Conservation (phyloP, 2,888 invertebrate species). For the Drosophila nigricruria region DNA sequence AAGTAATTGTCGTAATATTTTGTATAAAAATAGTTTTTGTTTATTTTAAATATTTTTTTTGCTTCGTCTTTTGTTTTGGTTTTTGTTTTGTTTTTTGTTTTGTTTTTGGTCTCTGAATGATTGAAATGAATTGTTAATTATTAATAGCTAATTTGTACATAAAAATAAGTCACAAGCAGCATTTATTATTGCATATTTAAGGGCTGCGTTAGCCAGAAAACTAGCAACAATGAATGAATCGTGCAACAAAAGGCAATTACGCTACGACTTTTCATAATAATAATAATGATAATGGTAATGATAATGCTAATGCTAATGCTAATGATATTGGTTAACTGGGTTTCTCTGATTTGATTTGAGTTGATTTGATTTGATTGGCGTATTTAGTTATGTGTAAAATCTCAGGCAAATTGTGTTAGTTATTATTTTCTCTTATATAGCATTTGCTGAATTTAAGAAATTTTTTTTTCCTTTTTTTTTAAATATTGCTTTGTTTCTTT, state of each 20-base stretch:
- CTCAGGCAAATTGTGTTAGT: slow-evolving; percentile 32
- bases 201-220: slow-evolving; percentile 24
- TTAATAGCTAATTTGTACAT: slow-evolving; percentile 77
- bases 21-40: slow-evolving; percentile 59
- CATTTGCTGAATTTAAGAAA: slow-evolving; percentile 3
- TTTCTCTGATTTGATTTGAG: slow-evolving; percentile 6
- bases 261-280: slow-evolving; percentile 38
- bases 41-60: slow-evolving; percentile 48
- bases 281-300: neutral
- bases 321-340: slow-evolving; percentile 32
- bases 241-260: slow-evolving; percentile 64
- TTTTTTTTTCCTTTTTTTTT: slow-evolving; percentile 3
- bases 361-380: slow-evolving; percentile 1
- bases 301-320: neutral
- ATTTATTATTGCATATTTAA: slow-evolving; percentile 63
- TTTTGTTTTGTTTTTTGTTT: slow-evolving; percentile 24
- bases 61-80: slow-evolving; percentile 30
- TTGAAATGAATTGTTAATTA: slow-evolving; percentile 62
- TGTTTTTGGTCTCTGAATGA: slow-evolving; percentile 66
- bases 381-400: slow-evolving; percentile 4
- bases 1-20: neutral
- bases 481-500: slow-evolving; percentile 6
- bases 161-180: slow-evolving; percentile 75
- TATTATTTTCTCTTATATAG: slow-evolving; percentile 13
- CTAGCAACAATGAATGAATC: slow-evolving; percentile 44